Base-by-base conservation (phyloP, 64 coral and sea anemone genomes). In the Trachythela sp. region DNA sequence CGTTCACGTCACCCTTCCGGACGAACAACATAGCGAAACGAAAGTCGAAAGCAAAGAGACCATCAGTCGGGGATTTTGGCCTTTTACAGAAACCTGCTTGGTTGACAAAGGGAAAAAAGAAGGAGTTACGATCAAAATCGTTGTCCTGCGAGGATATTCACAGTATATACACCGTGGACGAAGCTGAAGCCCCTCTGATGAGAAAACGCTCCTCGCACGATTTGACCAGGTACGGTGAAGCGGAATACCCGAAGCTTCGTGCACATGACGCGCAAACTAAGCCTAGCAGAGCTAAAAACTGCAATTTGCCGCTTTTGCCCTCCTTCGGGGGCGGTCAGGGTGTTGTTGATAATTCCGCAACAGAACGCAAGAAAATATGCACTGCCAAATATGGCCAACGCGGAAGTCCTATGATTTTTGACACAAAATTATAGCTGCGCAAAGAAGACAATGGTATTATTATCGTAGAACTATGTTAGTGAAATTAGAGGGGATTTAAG, bases 1-100 rank as follows among this genome's bases (percentile, higher is more conserved):
- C n/a, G 35, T 80, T 80, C 20, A 80, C 75, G 9, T 80, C 75
- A 30, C 75, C 75, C 8, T 80, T 80, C 30, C 35, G 75, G 75
- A 10, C 75, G 20, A 35, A 80, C 37, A 29, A 13, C 10, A 18
- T 15, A n/a, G n/a, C n/a, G 0, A 80, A 80, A 37, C 2, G 75
- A 35, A 80, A 80, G 9, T 0, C 75, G 26, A 80, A 35, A 80
- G 0, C 37, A 15, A 39, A 35, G 13, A 15, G 37, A 37, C 9
- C 9, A 2, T 39, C 75, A 15, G 34, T 80, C 75, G 56, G 13
- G 7, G 56, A 64, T 27, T 64, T 64, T 8, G 26, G 20, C 17
- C 6, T 64, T 10, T 26, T 64, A 24, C 56, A 64, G 22, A 80
- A 80, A 22, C 31, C 37, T 6, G 17, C 33, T 37, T 80, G 75